phyloP scores from a whole-genome alignment of 1,140 invertebrate species.

The Elysia chlorotica region DNA sequence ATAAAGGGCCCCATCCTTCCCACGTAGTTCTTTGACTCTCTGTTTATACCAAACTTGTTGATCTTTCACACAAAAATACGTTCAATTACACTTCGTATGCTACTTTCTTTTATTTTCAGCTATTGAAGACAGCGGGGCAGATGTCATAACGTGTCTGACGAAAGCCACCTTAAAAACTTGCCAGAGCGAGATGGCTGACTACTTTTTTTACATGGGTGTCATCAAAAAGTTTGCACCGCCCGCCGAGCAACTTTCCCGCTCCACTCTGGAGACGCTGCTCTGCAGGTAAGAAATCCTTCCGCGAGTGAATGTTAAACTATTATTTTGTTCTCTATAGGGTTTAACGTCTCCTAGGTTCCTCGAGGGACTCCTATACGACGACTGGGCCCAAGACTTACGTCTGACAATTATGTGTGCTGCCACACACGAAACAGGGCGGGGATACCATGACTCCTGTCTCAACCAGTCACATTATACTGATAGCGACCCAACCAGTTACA shows the following conservation, averaged over 20 bases:
- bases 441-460: no score
- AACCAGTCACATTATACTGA: no score
- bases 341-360: neutral
- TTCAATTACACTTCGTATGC: no score
- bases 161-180: neutral
- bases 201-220: slow-evolving; percentile 19
- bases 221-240: slow-evolving; percentile 18
- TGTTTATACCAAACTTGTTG: no score
- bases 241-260: slow-evolving; percentile 1
- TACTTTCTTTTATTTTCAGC: no score
- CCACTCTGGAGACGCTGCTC: slow-evolving; percentile 5
- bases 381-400: neutral
- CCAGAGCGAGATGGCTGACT: slow-evolving; percentile 15
- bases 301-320: neutral
- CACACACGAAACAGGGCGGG: neutral
- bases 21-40: no score
- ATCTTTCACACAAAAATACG: no score
- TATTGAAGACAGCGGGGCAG: slow-evolving; percentile 8
- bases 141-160: slow-evolving; percentile 9
- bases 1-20: no score
- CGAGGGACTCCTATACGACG: neutral
- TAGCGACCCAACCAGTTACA: no score
- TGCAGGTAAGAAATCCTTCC: slow-evolving; percentile 3
- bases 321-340: neutral
- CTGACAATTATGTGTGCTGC: neutral